Evolutionary conservation across 2,113 vertebrate species (phyloP).

Genomic region (Aegypius monachus): DNA sequence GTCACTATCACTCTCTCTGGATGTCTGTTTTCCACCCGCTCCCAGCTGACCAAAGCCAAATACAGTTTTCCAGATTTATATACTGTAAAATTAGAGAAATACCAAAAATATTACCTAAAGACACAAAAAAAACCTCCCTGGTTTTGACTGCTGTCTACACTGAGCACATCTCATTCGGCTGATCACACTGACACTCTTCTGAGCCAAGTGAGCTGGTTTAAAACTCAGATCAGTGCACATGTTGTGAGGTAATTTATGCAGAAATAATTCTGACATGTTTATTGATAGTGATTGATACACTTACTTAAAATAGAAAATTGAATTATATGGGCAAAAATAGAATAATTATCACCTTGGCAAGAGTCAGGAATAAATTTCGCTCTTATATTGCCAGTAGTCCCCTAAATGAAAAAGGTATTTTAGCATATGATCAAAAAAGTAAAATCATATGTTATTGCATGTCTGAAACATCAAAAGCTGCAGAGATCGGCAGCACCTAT

Average conservation of each 20-base stretch:
- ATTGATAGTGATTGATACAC: background rate
- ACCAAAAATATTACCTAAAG: background rate
- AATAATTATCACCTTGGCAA: background rate
- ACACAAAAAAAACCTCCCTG: background rate
- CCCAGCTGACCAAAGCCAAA: background rate
- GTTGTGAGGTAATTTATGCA: too few species aligned
- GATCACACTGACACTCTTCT: background rate
- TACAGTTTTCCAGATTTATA: background rate
- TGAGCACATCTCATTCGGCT: background rate
- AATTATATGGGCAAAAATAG: background rate
- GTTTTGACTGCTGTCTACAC: background rate
- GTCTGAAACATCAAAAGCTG: background rate
- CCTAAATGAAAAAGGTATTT: background rate
- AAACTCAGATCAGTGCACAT: background rate
- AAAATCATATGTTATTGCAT: background rate
- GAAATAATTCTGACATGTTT: background rate
- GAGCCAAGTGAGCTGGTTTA: background rate
- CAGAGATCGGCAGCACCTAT: background rate
- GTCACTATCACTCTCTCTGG: background rate
- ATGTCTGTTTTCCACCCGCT: background rate
- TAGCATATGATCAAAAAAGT: background rate
- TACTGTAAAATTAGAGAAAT: background rate
- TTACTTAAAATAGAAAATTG: background rate
- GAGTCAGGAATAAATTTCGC: background rate
- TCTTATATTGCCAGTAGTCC: background rate